phyloP scores from a whole-genome alignment of 2,797 vertebrate species.

The Ptychadena robeensis region DNA sequence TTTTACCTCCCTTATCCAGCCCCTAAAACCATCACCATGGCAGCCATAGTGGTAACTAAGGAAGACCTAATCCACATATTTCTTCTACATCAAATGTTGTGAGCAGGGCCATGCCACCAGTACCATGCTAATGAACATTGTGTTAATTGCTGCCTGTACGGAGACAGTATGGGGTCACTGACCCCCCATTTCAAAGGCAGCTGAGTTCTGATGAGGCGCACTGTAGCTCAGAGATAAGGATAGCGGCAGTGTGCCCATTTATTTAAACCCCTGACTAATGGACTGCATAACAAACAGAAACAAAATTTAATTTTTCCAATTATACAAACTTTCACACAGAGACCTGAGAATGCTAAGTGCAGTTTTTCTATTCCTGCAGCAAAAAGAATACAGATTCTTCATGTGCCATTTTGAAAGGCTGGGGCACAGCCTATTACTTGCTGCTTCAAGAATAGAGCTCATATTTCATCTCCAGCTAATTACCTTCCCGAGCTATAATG shows the following conservation, averaged over 20 bases:
- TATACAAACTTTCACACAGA: not conserved
- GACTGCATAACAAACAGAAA: not conserved
- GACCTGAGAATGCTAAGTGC: not conserved
- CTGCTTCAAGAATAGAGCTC: not conserved
- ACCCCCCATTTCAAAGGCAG: too few relatives aligned
- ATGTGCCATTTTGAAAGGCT: not conserved
- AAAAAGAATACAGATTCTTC: not conserved
- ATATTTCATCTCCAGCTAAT: not conserved
- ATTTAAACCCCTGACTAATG: not conserved
- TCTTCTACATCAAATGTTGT: not conserved
- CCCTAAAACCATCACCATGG: not conserved
- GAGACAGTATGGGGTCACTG: not conserved
- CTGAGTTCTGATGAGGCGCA: not conserved
- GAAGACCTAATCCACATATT: not conserved
- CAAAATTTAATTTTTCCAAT: not conserved
- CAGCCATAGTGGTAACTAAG: too few relatives aligned
- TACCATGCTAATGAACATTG: not conserved
- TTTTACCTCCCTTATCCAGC: not conserved
- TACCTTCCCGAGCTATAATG: conserved; percentile 60
- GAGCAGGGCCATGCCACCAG: not conserved
- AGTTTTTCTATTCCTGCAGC: not conserved
- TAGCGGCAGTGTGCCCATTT: too few relatives aligned
- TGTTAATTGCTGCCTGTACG: not conserved
- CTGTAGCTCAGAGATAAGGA: not conserved
- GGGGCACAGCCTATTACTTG: not conserved